These are phyloP conservation scores for Pygoscelis antarcticus DNA, from an alignment of 2,113 vertebrate species.

Conservation along the genomic window DNA sequence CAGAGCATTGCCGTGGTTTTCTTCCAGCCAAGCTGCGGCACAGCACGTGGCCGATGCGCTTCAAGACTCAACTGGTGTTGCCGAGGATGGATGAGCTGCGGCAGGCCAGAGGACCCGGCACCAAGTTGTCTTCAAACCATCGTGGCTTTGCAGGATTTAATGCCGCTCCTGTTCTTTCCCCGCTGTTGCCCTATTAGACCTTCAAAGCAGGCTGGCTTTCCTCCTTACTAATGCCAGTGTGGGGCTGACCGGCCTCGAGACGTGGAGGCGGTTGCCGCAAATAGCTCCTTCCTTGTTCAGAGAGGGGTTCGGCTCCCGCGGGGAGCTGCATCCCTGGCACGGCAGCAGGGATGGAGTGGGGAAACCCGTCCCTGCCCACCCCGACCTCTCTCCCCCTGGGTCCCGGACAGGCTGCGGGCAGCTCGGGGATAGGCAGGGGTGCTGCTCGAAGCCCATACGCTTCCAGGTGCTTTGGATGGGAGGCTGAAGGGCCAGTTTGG, in stretches of 20 bases:
- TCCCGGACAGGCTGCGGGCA: background rate
- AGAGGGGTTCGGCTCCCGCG: accelerated
- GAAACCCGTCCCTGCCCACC: background rate
- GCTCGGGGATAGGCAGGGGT: background rate
- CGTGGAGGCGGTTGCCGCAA: accelerated
- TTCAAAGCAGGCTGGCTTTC: background rate
- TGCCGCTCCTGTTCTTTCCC: background rate
- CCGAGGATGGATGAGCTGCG: accelerated
- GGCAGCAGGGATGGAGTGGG: background rate
- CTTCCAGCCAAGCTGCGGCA: background rate
- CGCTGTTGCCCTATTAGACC: background rate
- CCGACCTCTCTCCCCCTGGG: background rate
- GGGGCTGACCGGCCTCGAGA: background rate
- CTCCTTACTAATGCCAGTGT: accelerated
- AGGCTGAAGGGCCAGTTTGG: background rate
- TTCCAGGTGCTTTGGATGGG: accelerated
- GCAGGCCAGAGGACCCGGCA: background rate
- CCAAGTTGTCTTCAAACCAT: background rate
- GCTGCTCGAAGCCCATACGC: accelerated
- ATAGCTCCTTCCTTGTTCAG: background rate
- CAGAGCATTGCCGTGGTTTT: background rate
- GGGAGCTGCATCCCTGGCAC: background rate
- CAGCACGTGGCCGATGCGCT: accelerated
- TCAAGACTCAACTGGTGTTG: background rate
- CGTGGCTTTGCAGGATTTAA: background rate